Base-by-base conservation (phyloP, 2,797 vertebrate species). In the Miichthys miiuy region DNA sequence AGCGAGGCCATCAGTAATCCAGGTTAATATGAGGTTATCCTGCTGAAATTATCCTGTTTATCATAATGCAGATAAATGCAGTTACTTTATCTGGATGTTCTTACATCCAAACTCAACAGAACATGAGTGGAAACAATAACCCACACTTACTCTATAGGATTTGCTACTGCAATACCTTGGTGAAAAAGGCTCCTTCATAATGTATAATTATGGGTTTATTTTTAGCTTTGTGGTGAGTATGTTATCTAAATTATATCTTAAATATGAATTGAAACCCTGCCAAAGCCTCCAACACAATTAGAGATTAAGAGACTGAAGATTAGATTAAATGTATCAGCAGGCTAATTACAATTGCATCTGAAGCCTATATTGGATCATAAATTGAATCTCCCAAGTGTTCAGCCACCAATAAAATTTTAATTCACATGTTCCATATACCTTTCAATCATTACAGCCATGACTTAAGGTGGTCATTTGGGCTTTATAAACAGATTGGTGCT, bases 231-330 rank as follows among this genome's bases (percentile, higher is more conserved):
- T 25, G 21, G 3, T 65, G 68, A 51, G 34, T 44, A 16, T 77
- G 20, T 71, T 74, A 79, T 80, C 76, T 79, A 68, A 84, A 84
- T 80, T 20, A 77, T 76, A 75, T 82, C 69, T 77, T 34, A 64
- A 68, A 25, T 77, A 34, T 64, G 21, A 67, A 81, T 46, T 78
- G 30, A 78, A 76, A 63, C 34, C 18, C 41, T 54, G 18, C n/a
- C 27, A 67, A 72, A 58, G 20, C 23, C 38, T 50, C 14, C 27
- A 70, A 67, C 51, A 50, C 51, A 79, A 72, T 67, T 52, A 75
- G 25, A 74, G 63, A 72, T 60, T 63, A 74, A 30, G 30, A 61
- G 27, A 72, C n/a, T 61, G 27, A 68, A 74, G 64, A 79, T 75
- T 62, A 41, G 62, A 82, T 73, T 63, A 57, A 81, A 70, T 47